These are phyloP conservation scores for Parnassius orleans DNA, from an alignment of 2,888 invertebrate genomes.

Conservation along the genomic window DNA sequence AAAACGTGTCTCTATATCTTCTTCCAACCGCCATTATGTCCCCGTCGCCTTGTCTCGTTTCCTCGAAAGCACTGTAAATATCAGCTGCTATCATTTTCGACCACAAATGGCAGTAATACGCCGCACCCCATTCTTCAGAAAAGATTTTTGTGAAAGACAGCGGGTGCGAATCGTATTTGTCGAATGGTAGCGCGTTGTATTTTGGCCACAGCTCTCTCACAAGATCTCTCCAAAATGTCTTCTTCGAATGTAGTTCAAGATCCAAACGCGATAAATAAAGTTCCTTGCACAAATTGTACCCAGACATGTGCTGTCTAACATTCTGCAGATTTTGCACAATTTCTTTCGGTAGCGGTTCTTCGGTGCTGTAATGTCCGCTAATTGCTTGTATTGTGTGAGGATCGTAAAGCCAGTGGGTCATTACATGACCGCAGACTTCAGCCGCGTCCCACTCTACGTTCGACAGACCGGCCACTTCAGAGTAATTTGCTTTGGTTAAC, in stretches of 20 bases:
- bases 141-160: conserved; percentile 93
- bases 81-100: conserved; percentile 95
- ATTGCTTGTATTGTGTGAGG: conserved; percentile 81
- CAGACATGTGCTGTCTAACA: conserved; percentile 87
- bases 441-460: conserved; percentile 97
- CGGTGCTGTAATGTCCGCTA: conserved; percentile 87
- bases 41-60: conserved; percentile 78
- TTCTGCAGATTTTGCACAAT: conserved; percentile 83
- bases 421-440: conserved; percentile 90
- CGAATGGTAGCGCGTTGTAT: conserved; percentile 87
- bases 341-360: conserved; percentile 85
- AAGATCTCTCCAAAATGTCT: conserved; percentile 91
- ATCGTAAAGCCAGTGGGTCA: conserved; percentile 90
- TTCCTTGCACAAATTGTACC: conserved; percentile 89
- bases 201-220: conserved; percentile 89
- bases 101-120: conserved; percentile 93
- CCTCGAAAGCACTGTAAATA: conserved; percentile 91
- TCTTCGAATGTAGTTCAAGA: conserved; percentile 88
- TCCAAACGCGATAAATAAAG: conserved; percentile 91
- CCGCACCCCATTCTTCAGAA: conserved; percentile 90
- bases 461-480: conserved; percentile 91
- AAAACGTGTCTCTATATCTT: conserved; percentile 90
- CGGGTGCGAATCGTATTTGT: conserved; percentile 90
- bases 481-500: conserved; percentile 89
- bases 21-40: conserved; percentile 82